Percentiles rank a stretch among this genome's conserved stretches.
Conservation (phyloP, 1,140 invertebrate species). For the Drosophila micromelanica region DNA sequence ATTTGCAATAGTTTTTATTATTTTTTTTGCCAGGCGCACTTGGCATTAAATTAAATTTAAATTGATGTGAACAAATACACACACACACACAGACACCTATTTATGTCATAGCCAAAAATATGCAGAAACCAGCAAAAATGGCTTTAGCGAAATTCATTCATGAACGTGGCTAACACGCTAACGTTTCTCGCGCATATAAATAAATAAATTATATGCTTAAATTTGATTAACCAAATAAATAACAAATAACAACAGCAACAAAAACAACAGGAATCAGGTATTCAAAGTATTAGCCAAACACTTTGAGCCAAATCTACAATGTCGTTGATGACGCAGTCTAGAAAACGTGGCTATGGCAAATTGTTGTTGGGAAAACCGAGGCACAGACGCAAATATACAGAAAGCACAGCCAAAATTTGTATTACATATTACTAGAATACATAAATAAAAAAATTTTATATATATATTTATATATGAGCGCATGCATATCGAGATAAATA, state of each 20-base stretch:
- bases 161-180: slow-evolving; percentile 53
- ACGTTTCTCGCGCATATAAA: slow-evolving; percentile 53
- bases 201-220: slow-evolving; percentile 77
- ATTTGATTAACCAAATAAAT: slow-evolving; percentile 77
- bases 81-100: slow-evolving; percentile 14
- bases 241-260: slow-evolving; percentile 25
- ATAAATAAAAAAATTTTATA: too few relatives aligned
- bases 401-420: slow-evolving; percentile 10
- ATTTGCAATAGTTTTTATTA: slow-evolving; percentile 34
- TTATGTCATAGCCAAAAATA: slow-evolving; percentile 82
- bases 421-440: slow-evolving; percentile 26
- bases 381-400: slow-evolving; percentile 33
- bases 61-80: slow-evolving; percentile 10
- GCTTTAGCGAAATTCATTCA: slow-evolving; percentile 62
- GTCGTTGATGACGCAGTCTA: slow-evolving; percentile 69
- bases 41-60: slow-evolving; percentile 25
- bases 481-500: slow-evolving; percentile 1
- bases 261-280: slow-evolving; percentile 28
- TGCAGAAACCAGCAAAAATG: slow-evolving; percentile 7
- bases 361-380: slow-evolving; percentile 8
- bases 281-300: slow-evolving; percentile 42
- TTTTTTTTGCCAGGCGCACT: slow-evolving; percentile 17
- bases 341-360: slow-evolving; percentile 18
- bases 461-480: background rate
- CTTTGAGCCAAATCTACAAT: slow-evolving; percentile 44